These are phyloP conservation scores for Isoperla grammatica DNA, from an alignment of 2,888 invertebrate genomes.

Conservation along the genomic window DNA sequence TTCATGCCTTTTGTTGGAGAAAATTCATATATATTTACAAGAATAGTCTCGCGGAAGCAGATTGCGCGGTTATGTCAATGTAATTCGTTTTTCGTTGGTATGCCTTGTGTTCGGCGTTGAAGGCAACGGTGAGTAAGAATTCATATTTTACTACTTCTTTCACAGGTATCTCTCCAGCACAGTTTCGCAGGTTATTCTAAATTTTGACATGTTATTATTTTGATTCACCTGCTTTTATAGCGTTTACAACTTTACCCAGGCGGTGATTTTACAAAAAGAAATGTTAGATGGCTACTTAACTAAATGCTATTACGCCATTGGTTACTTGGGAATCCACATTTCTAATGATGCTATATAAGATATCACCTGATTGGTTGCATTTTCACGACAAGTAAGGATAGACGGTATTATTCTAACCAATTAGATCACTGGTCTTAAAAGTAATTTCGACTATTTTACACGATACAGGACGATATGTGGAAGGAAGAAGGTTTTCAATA, in stretches of 20 bases:
- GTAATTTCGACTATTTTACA: constrained; percentile 37
- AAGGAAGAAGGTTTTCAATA: constrained; percentile 29
- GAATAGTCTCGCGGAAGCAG: too few relatives aligned
- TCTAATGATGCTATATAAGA: constrained; percentile 38
- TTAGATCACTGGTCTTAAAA: constrained; percentile 44
- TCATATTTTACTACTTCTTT: too few relatives aligned
- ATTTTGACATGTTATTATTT: too few relatives aligned
- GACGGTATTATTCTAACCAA: constrained; percentile 49
- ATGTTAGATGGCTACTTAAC: constrained; percentile 28
- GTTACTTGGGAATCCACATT: constrained; percentile 45
- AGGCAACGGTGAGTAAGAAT: too few relatives aligned
- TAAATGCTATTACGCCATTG: constrained; percentile 39
- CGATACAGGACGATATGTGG: constrained; percentile 34
- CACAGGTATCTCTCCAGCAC: too few relatives aligned
- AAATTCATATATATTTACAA: too few relatives aligned
- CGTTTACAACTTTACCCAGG: background rate
- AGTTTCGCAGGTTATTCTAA: too few relatives aligned
- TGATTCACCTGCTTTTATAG: background rate
- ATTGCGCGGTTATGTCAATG: too few relatives aligned
- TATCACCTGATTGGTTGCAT: constrained; percentile 42
- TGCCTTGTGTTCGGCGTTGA: too few relatives aligned
- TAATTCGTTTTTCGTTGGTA: too few relatives aligned
- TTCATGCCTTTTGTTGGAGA: too few relatives aligned
- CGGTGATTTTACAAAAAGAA: constrained; percentile 21
- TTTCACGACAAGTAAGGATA: constrained; percentile 45